These are phyloP conservation scores for Platichthys stellatus DNA, from an alignment of 2,113 vertebrate species.

Conservation along the genomic window DNA sequence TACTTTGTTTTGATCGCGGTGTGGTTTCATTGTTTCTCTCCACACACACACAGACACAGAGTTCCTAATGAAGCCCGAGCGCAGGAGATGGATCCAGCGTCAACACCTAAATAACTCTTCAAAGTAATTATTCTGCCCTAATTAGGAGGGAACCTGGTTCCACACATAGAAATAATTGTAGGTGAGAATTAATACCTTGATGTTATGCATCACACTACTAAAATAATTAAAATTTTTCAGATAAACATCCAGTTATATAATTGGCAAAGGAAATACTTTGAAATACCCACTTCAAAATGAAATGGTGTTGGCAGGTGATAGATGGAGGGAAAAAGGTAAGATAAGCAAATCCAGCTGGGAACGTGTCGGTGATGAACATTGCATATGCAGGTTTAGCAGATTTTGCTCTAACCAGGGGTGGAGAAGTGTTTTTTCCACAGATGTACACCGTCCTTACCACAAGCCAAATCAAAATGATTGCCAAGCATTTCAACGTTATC, in stretches of 20 bases:
- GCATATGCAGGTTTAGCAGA: background rate
- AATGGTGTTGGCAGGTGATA: constrained; percentile 36
- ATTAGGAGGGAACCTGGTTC: constrained; percentile 67
- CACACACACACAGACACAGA: constrained; percentile 39
- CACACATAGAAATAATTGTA: constrained; percentile 61
- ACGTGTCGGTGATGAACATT: constrained; percentile 6
- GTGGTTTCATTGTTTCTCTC: constrained; percentile 32
- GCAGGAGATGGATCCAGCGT: constrained; percentile 39
- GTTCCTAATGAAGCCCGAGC: constrained; percentile 61
- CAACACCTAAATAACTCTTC: constrained; percentile 68
- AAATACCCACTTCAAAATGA: constrained; percentile 47
- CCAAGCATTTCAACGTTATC: background rate
- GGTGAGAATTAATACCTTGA: constrained; percentile 70
- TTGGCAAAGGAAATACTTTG: constrained; percentile 58
- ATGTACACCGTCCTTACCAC: background rate
- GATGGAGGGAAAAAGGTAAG: background rate
- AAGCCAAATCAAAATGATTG: background rate
- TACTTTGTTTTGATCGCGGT: constrained; percentile 42
- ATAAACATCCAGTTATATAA: constrained; percentile 63
- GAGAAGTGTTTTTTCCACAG: background rate
- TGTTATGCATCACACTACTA: constrained; percentile 43
- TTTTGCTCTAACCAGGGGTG: background rate
- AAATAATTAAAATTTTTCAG: constrained; percentile 54
- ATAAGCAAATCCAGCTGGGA: background rate
- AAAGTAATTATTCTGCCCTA: constrained; percentile 70